Percentiles rank a stretch among this genome's conserved stretches.
phyloP scores from a whole-genome alignment of 2,888 invertebrate species.

The Poecilus cupreus region DNA sequence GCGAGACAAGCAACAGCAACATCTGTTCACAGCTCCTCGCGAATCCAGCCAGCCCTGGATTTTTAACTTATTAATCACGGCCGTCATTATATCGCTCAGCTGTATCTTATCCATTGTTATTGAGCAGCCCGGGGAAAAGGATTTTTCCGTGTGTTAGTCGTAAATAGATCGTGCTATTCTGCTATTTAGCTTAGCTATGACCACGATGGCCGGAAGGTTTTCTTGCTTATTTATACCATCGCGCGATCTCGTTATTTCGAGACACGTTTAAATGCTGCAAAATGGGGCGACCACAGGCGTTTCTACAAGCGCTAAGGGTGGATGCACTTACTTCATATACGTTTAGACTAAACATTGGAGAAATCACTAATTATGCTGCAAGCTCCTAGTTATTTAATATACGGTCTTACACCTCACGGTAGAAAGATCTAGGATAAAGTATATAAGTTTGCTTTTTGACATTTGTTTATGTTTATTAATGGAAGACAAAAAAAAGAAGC shows the following conservation, averaged over 20 bases:
- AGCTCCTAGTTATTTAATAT: too few relatives aligned
- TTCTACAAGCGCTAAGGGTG: not conserved
- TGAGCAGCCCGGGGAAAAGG: conserved; percentile 16
- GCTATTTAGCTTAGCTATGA: conserved; percentile 47
- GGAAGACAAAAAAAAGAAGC: too few relatives aligned
- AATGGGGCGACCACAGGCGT: conserved; percentile 41
- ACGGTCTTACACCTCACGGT: too few relatives aligned
- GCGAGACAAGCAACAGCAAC: not conserved
- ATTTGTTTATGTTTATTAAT: too few relatives aligned
- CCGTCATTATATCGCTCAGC: conserved; percentile 50
- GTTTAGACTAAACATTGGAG: not conserved
- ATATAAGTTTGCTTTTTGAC: too few relatives aligned
- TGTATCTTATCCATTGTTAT: conserved; percentile 47
- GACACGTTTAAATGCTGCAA: conserved; percentile 38
- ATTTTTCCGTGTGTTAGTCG: conserved; percentile 45
- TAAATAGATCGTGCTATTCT: conserved; percentile 54
- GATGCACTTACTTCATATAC: not conserved
- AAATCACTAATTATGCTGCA: not conserved
- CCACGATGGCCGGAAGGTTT: conserved; percentile 36
- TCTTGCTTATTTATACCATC: conserved; percentile 54
- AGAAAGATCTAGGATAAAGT: too few relatives aligned
- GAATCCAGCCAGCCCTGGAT: not conserved
- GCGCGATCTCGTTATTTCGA: conserved; percentile 47
- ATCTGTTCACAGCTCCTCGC: conserved; percentile 9
- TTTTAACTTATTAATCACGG: conserved; percentile 47